Evolutionary conservation across 2,113 vertebrate species (phyloP).

Genomic region (Erythrocebus patas): DNA sequence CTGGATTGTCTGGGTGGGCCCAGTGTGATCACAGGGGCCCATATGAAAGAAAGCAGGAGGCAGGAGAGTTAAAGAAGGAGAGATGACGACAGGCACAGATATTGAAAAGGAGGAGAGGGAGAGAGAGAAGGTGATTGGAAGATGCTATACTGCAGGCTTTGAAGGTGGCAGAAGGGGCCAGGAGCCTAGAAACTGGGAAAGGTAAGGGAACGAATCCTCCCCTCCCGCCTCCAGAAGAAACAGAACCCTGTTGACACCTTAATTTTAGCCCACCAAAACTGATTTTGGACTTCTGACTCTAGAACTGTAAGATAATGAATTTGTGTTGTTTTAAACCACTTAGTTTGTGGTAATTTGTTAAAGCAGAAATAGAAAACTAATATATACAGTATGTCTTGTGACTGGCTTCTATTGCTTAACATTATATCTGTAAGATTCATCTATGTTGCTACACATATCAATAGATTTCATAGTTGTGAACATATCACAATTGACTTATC

Average conservation of each 20-base stretch:
- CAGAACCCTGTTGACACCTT: background rate
- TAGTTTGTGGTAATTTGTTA: background rate
- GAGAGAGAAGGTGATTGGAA: background rate
- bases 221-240: background rate
- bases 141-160: background rate
- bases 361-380: background rate
- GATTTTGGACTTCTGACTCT: background rate
- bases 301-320: background rate
- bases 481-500: background rate
- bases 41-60: background rate
- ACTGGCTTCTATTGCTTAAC: background rate
- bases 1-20: background rate
- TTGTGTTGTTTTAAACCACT: background rate
- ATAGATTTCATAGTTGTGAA: background rate
- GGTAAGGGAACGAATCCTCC: background rate
- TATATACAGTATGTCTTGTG: background rate
- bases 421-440: background rate
- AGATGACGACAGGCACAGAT: background rate
- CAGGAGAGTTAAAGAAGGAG: background rate
- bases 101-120: background rate
- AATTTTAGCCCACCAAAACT: background rate
- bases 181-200: background rate
- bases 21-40: background rate
- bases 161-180: background rate
- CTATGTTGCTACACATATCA: background rate